These are phyloP conservation scores for Halichondria panicea DNA, from an alignment of 37 sponge, comb jelly and placozoan genomes.

Conservation along the genomic window DNA sequence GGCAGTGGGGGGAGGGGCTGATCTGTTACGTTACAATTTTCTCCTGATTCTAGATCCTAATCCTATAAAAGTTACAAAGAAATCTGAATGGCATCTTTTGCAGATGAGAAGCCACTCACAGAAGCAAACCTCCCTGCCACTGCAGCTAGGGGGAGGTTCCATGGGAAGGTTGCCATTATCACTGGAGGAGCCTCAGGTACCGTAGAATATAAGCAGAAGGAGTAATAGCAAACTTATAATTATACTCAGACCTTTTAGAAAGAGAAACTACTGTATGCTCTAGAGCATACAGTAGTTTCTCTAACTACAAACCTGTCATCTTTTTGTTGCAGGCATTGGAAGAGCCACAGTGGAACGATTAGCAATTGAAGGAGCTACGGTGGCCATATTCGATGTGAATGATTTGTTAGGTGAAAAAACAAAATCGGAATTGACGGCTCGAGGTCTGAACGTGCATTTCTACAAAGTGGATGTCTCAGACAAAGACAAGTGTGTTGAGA, in stretches of 20 bases:
- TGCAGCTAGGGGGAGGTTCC: constrained; percentile 39
- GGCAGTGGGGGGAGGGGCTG: not conserved
- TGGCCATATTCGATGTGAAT: constrained; percentile 85
- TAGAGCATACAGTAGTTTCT: not conserved
- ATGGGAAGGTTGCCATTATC: constrained; percentile 52
- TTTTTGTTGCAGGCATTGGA: constrained; percentile 70
- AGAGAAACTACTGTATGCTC: not conserved
- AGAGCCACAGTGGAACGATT: constrained; percentile 70
- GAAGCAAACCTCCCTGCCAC: no score
- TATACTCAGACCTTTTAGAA: not conserved
- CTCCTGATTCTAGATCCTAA: not conserved
- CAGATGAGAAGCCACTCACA: no score
- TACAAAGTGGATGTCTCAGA: constrained; percentile 73
- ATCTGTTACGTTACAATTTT: not conserved
- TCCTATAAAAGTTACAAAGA: not conserved
- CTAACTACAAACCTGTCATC: not conserved
- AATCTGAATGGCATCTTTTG: no score
- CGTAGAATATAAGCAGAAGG: no score
- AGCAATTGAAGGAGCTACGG: constrained; percentile 72
- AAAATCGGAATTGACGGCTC: constrained; percentile 13
- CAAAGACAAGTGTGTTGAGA: constrained; percentile 62
- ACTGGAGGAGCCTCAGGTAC: constrained; percentile 74
- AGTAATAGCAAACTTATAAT: not conserved
- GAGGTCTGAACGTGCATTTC: constrained; percentile 6
- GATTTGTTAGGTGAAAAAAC: constrained; percentile 40